Percentiles rank a stretch among this genome's conserved stretches.
Evolutionary conservation across 2,797 vertebrate species (phyloP).

Genomic region (Trachops cirrhosus): DNA sequence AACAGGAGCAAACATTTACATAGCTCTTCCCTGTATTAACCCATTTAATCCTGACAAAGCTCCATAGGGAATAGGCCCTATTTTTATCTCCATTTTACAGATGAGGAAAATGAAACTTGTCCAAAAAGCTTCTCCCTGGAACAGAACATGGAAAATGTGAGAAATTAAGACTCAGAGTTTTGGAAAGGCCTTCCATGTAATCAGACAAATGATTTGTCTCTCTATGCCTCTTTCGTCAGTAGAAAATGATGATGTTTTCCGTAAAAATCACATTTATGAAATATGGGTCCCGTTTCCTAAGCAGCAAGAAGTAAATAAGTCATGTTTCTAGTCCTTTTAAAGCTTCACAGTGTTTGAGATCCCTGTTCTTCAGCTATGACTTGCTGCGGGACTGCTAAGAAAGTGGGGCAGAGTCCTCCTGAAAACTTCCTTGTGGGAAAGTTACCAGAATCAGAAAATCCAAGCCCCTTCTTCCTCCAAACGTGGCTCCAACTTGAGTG

Average conservation of each 20-base stretch:
- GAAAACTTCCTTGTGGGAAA: neutral
- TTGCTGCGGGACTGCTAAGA: neutral
- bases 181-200: constrained; percentile 23
- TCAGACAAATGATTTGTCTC: constrained; percentile 20
- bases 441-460: neutral
- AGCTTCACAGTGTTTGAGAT: neutral
- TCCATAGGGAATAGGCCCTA: neutral
- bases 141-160: constrained; percentile 18
- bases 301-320: neutral
- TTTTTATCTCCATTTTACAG: constrained; percentile 42
- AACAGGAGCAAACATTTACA: neutral
- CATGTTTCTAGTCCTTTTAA: constrained; percentile 13
- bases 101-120: constrained; percentile 37
- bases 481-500: neutral
- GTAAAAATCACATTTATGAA: constrained; percentile 32
- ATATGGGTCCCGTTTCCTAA: constrained; percentile 12
- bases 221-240: constrained; percentile 16
- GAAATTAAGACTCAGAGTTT: constrained; percentile 34
- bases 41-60: constrained; percentile 8
- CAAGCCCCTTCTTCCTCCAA: neutral
- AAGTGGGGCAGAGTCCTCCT: neutral
- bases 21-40: neutral
- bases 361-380: neutral
- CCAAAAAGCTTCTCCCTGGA: constrained; percentile 8
- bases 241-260: constrained; percentile 24